Evolutionary conservation across 2,113 vertebrate species (phyloP).

Genomic region (Percina caprodes): DNA sequence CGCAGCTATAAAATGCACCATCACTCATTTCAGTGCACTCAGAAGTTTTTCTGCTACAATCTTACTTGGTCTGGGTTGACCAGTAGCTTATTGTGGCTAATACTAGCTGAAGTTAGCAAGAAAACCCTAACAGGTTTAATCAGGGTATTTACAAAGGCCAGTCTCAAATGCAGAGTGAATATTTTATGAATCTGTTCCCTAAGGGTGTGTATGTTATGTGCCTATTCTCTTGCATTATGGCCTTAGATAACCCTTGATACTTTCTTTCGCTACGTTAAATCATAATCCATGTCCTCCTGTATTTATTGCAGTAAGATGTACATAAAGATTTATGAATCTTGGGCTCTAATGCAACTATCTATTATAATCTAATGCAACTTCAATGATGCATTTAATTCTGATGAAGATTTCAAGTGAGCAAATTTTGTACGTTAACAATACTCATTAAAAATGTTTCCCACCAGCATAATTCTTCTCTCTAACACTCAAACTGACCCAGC

Average conservation of each 20-base stretch:
- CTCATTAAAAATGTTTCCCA: slow-evolving; percentile 12
- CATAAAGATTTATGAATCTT: slow-evolving; percentile 29
- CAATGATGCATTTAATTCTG: slow-evolving; percentile 25
- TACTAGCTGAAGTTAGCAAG: background rate
- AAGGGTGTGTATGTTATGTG: background rate
- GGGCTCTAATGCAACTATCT: background rate
- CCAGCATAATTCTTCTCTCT: slow-evolving; percentile 5
- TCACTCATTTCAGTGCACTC: background rate
- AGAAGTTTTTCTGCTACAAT: background rate
- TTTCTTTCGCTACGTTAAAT: slow-evolving; percentile 9
- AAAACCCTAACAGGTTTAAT: background rate
- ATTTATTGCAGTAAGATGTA: background rate
- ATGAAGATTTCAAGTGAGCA: background rate
- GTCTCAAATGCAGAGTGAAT: background rate
- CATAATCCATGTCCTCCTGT: background rate
- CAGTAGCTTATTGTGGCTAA: background rate
- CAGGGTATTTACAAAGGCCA: background rate
- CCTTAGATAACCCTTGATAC: background rate
- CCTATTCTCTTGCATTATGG: background rate
- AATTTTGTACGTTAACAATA: slow-evolving; percentile 6
- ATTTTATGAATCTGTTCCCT: background rate
- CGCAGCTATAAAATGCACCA: background rate
- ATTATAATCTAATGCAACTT: too few species aligned
- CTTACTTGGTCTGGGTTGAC: background rate
- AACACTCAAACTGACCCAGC: slow-evolving; percentile 36